These are phyloP conservation scores for Podarcis siculus DNA, from an alignment of 2,797 vertebrate genomes.

Conservation along the genomic window DNA sequence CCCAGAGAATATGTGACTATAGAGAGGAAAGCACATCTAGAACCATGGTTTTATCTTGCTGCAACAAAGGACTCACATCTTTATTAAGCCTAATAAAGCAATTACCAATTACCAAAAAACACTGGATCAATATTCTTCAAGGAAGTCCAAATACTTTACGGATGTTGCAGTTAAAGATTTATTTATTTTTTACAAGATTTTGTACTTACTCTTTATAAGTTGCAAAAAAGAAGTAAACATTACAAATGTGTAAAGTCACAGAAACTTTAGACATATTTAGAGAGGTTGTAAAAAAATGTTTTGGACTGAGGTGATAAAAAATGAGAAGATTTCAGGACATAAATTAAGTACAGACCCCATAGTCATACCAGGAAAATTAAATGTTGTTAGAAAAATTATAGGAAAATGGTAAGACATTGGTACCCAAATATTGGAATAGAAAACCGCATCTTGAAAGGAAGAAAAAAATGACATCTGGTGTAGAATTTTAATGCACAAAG, in stretches of 20 bases:
- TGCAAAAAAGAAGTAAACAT: not conserved
- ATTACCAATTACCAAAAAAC: not conserved
- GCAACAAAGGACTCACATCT: not conserved
- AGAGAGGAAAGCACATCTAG: not conserved
- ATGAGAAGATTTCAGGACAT: too few relatives aligned
- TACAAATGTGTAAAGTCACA: not conserved
- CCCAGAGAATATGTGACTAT: not conserved
- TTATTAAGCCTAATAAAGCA: not conserved
- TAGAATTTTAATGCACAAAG: too few relatives aligned
- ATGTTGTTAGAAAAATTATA: too few relatives aligned
- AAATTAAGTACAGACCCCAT: too few relatives aligned
- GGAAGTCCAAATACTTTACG: not conserved
- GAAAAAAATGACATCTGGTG: too few relatives aligned
- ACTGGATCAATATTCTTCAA: not conserved
- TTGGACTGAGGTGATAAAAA: too few relatives aligned
- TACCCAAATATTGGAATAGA: too few relatives aligned
- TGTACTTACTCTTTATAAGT: not conserved
- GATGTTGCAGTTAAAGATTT: not conserved
- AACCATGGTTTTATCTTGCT: not conserved
- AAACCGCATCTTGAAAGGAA: too few relatives aligned
- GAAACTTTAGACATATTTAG: too few relatives aligned
- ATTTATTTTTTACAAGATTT: not conserved
- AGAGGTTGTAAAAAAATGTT: too few relatives aligned
- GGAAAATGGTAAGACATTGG: too few relatives aligned
- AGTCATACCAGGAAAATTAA: too few relatives aligned